A percentile compares a stretch with the other conserved stretches of the same genome.
These are phyloP conservation scores for Thunnus maccoyii DNA, from an alignment of 2,113 vertebrate species.

Conservation along the genomic window DNA sequence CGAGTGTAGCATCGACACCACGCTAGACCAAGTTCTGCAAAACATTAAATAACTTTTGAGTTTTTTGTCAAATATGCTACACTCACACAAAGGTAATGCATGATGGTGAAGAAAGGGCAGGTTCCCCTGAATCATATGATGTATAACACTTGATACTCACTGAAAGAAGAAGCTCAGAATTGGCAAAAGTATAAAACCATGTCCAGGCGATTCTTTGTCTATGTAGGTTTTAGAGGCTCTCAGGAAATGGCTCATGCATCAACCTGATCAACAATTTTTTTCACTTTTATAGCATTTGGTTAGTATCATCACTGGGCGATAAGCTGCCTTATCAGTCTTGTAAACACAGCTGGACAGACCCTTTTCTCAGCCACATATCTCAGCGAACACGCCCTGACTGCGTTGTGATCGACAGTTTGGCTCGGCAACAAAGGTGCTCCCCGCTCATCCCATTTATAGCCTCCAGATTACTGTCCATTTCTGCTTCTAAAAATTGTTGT, in stretches of 20 bases:
- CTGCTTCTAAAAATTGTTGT: slow-evolving; percentile 34
- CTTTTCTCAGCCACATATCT: slow-evolving; percentile 3
- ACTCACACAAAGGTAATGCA: no score
- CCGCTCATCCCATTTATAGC: slow-evolving; percentile 10
- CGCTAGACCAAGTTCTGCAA: no score
- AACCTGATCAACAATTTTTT: slow-evolving; percentile 16
- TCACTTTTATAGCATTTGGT: slow-evolving; percentile 8
- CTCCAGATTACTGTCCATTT: slow-evolving; percentile 16
- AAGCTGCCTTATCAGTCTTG: background rate
- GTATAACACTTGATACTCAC: no score
- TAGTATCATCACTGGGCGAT: background rate
- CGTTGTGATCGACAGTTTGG: slow-evolving; percentile 44
- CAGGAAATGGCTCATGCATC: slow-evolving; percentile 26
- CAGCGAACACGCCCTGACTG: background rate
- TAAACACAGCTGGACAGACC: slow-evolving; percentile 12
- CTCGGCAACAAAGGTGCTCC: slow-evolving; percentile 16
- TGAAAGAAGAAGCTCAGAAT: no score
- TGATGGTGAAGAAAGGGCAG: no score
- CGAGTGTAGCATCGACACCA: no score
- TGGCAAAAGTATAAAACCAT: no score
- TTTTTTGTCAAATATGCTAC: no score
- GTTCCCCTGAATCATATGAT: no score
- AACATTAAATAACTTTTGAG: no score
- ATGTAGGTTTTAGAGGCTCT: background rate
- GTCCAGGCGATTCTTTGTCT: no score